phyloP scores from a whole-genome alignment of 1,140 invertebrate genomes.

The Telenomus remus region DNA sequence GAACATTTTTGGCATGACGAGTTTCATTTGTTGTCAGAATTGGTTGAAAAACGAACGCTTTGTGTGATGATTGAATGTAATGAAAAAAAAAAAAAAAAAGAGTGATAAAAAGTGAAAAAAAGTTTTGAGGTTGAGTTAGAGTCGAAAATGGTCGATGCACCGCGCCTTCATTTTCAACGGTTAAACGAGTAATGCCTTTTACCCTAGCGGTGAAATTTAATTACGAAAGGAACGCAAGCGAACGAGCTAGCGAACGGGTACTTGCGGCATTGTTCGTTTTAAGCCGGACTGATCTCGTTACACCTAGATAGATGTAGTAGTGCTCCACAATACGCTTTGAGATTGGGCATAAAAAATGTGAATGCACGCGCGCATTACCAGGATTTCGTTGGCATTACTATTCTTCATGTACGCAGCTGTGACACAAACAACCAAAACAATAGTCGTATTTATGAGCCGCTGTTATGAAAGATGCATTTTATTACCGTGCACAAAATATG shows the following conservation, averaged over 20 bases:
- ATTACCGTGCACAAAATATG: conserved; percentile 40
- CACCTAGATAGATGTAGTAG: conserved; percentile 26
- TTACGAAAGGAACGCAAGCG: conserved; percentile 39
- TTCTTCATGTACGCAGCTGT: conserved; percentile 50
- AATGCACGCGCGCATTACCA: conserved; percentile 44
- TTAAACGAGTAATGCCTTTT: conserved; percentile 24
- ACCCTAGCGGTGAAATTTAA: conserved; percentile 39
- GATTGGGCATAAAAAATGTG: conserved; percentile 50
- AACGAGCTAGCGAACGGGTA: conserved; percentile 11
- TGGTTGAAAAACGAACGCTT: too few species aligned
- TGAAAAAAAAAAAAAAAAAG: too few species aligned
- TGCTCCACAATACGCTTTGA: conserved; percentile 29
- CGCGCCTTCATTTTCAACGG: conserved; percentile 10
- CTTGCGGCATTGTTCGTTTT: conserved; percentile 47
- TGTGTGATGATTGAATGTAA: too few species aligned
- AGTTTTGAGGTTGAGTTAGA: too few species aligned
- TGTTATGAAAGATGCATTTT: conserved; percentile 55
- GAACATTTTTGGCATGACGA: too few species aligned
- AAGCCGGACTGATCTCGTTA: conserved; percentile 52
- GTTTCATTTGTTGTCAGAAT: too few species aligned
- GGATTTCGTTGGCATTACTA: conserved; percentile 45
- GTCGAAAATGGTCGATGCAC: not conserved
- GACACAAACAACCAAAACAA: conserved; percentile 53
- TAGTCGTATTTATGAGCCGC: conserved; percentile 45
- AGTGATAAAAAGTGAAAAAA: too few species aligned